Conservation (phyloP, 2,113 vertebrate species). For the Alethe castanea region DNA sequence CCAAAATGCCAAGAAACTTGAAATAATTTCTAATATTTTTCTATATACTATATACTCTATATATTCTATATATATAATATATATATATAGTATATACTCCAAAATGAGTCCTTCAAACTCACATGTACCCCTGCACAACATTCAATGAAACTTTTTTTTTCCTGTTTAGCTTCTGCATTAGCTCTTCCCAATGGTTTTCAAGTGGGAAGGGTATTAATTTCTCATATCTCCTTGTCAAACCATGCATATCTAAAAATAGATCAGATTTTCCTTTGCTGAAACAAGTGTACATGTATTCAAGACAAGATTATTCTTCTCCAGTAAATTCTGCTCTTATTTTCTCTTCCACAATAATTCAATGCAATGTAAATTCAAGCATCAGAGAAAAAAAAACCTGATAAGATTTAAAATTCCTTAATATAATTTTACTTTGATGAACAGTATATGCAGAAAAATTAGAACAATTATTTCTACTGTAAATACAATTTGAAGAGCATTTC, state of each 20-base stretch:
- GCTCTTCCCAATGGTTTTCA: not conserved
- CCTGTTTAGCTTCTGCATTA: not conserved
- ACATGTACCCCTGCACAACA: not conserved
- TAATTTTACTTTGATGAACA: not conserved
- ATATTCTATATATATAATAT: no score
- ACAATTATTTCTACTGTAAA: not conserved
- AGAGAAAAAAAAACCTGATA: not conserved
- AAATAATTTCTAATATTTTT: not conserved
- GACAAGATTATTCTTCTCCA: not conserved
- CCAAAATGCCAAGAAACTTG: not conserved
- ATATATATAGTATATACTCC: not conserved
- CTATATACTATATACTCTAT: not conserved
- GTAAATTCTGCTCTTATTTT: not conserved
- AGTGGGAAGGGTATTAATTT: not conserved
- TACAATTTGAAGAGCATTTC: not conserved
- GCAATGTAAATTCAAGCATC: not conserved
- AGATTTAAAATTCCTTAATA: not conserved
- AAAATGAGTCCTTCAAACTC: not conserved
- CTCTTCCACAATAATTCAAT: not conserved
- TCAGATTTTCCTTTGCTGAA: not conserved
- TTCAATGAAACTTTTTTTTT: not conserved
- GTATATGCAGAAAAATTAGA: not conserved
- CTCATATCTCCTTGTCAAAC: not conserved
- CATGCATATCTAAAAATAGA: not conserved
- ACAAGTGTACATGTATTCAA: not conserved